Base-by-base conservation (phyloP, 2,797 vertebrate species). In the Benthosema pterotum region DNA sequence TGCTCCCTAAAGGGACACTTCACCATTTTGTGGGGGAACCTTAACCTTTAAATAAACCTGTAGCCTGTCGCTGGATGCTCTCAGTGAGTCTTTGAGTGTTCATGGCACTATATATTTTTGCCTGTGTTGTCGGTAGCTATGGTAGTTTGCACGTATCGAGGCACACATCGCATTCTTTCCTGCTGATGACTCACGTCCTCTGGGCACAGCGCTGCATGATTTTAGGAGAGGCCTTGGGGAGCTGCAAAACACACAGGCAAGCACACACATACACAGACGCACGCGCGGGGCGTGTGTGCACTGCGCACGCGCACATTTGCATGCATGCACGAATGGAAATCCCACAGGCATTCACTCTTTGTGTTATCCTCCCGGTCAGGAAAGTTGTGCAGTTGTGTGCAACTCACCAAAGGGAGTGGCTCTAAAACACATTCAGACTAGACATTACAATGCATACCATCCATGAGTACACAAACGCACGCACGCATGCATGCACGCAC, bases 171-270 rank as follows among this genome's bases (percentile, higher is more conserved):
- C 82, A 89, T 88, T 91, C 87, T 81, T 91, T 91, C 87, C 87
- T 83, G 69, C 66, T 15, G 76, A 77, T 90, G 89, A 91, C 84
- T 91, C 91, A 91, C 4, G 72, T 86, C 73, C 84, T 25, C 2
- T 81, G 82, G 83, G 80, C 81, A 66, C 52, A 19, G 32, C 8
- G 32, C 74, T 70, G n/a, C n/a, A n/a, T n/a, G 70, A 72, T 81
- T 83, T 65, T 67, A 57, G 76, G 72, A 32, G 32, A 66, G 76
- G 63, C 80, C 56, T 56, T 17, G 6, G 78, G 82, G 69, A 83
- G 70, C 45, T 57, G 65, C 74, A 69, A 45, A 78, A 65, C 42
- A 53, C 50, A 50, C 12, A 32, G 28, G 28, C 49, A 62, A 32
- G 61, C 42, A 69, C 57, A 45, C 1, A 54, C 75, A 60, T 80